Conservation (phyloP, 2,888 invertebrate species). For the Mythimna ferrago region DNA sequence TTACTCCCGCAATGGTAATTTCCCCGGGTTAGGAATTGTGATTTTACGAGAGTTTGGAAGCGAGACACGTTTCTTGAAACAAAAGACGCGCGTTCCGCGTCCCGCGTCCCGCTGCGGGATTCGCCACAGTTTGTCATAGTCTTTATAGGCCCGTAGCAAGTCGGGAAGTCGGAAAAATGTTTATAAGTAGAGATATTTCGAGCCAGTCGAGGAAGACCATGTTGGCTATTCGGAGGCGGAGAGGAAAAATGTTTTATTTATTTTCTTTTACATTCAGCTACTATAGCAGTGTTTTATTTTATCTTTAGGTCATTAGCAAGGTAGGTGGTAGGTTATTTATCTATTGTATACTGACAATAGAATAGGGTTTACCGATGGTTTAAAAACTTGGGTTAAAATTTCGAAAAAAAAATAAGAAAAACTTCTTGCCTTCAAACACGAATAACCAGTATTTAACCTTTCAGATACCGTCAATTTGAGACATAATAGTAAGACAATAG, state of each 20-base stretch:
- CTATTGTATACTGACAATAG: background rate
- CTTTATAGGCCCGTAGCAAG: constrained; percentile 9
- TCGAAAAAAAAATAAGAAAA: no score
- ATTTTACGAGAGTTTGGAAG: background rate
- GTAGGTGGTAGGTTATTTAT: background rate
- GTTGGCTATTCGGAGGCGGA: background rate
- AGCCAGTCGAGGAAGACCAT: background rate
- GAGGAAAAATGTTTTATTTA: background rate
- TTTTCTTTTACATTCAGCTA: background rate
- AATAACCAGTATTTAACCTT: no score
- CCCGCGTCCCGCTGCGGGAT: background rate
- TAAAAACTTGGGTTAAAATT: background rate
- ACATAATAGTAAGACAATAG: no score
- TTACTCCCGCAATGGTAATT: no score
- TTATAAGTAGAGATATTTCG: constrained; percentile 14
- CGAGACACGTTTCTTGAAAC: background rate
- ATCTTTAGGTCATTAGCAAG: background rate
- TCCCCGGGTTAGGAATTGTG: no score
- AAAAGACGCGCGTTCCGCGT: background rate
- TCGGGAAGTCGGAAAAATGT: background rate
- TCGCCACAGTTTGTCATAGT: background rate
- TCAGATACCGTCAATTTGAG: no score
- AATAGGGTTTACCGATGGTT: background rate
- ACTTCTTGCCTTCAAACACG: no score
- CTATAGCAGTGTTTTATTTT: background rate